A percentile compares a stretch with the other conserved stretches of the same genome.
These are phyloP conservation scores for Sarcophaga peregrina DNA, from an alignment of 1,140 invertebrate species.

Conservation along the genomic window DNA sequence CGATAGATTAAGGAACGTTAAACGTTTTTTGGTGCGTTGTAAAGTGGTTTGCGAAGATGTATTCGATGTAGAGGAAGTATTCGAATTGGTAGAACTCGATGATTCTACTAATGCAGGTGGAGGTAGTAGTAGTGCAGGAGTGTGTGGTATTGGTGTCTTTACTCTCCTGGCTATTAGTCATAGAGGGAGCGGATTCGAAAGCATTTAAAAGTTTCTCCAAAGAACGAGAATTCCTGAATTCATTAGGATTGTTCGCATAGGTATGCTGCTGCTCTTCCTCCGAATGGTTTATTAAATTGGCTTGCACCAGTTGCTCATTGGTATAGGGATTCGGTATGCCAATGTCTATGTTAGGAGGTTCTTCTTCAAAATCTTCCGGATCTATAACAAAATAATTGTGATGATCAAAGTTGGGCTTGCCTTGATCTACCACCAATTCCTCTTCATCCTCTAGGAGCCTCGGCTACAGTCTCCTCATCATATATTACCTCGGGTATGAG, in stretches of 20 bases:
- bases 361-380: conserved; percentile 55
- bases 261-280: neutral
- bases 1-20: conserved; percentile 62
- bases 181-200: conserved; percentile 53
- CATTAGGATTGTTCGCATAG: neutral
- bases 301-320: conserved; percentile 60
- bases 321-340: conserved; percentile 63
- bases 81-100: conserved; percentile 59
- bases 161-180: conserved; percentile 63
- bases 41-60: conserved; percentile 49
- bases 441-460: conserved; percentile 4
- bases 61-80: conserved; percentile 42
- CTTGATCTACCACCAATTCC: conserved; percentile 37
- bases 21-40: conserved; percentile 55
- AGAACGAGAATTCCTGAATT: conserved; percentile 27
- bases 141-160: conserved; percentile 53
- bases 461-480: conserved; percentile 50
- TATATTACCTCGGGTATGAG: conserved; percentile 62
- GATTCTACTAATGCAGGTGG: conserved; percentile 62
- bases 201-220: conserved; percentile 48
- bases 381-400: conserved; percentile 66
- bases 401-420: conserved; percentile 56
- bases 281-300: conserved; percentile 50
- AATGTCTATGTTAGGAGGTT: conserved; percentile 53
- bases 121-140: conserved; percentile 55